Evolutionary conservation across 2,888 invertebrate genomes (phyloP), one percentile per base, ranked within the genome.

Genomic region (Ichneumon xanthorius): DNA sequence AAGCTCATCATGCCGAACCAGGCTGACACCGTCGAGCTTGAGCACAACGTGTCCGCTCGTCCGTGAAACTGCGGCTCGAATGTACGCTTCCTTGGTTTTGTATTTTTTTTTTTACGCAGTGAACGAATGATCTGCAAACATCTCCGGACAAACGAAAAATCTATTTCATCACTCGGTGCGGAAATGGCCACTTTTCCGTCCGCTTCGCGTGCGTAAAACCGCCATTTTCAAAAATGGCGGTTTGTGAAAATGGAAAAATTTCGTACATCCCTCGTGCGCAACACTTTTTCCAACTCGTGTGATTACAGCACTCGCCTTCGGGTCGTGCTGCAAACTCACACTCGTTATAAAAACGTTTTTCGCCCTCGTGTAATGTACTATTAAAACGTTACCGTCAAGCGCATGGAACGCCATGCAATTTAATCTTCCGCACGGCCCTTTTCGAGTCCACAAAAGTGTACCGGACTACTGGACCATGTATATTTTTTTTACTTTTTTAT

Each of bases 1-100:
- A 58, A 26, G 58, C 58, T 58, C 58, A 58, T 58, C 26, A 58
- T 58, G 14, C 26, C 22, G 58, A 58, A 58, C 58, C 58, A 11
- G 26, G 26, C 9, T 26, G 58, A 58, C 58, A 58, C 3, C 22
- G 2, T 58, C 26, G 58, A 22, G 58, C 9, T 58, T 22, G 22
- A 22, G 22, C 26, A 11, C 26, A 58, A 2, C 58, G 11, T 58
- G 58, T 11, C 11, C 26, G 58, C 14, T 1, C 26, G 58, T 58
- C 26, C 26, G 14, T 58, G 26, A 58, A 58, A 58, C 58, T 58
- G 14, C 11, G 14, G 1, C 14, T 22, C 58, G 26, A 58, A 9
- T 5, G 14, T 4, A 14, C 11, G 4, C 58, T 26, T 11, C 26
- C 22, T 26, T 58, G 58, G 3, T 26, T 11, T 58, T 11, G 22